Percentiles rank a stretch among this genome's conserved stretches.
phyloP scores from a whole-genome alignment of 2,888 invertebrate species.

The Eucera pruinosa region DNA sequence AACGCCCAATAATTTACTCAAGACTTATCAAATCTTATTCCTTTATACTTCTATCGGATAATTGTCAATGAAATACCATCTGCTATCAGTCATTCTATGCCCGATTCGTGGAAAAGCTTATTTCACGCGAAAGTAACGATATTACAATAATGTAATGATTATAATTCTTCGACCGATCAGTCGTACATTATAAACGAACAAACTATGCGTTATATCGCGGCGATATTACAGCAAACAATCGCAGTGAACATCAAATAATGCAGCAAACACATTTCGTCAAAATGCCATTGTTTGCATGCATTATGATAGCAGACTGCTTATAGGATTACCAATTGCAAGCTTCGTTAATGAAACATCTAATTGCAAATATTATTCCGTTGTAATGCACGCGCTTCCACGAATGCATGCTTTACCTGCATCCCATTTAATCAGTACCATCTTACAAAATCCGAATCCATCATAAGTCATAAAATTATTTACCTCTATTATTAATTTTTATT shows the following conservation, averaged over 20 bases:
- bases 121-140: neutral
- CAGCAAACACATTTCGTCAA: neutral
- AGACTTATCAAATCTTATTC: too few relatives aligned
- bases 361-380: neutral
- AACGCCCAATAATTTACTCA: too few relatives aligned
- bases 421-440: too few relatives aligned
- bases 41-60: too few relatives aligned
- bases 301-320: neutral
- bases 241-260: neutral
- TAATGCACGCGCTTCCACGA: neutral
- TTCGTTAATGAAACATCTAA: conserved; percentile 1
- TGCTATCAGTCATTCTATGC: neutral
- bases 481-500: too few relatives aligned
- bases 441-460: too few relatives aligned
- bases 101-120: neutral
- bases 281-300: conserved; percentile 5
- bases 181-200: neutral
- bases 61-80: too few relatives aligned
- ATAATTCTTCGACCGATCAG: neutral
- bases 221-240: neutral
- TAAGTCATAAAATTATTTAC: too few relatives aligned
- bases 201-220: neutral
- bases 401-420: too few relatives aligned
- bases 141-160: neutral
- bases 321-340: neutral